Conservation (phyloP, 2,797 vertebrate genomes). For the Cossypha dichroa region DNA sequence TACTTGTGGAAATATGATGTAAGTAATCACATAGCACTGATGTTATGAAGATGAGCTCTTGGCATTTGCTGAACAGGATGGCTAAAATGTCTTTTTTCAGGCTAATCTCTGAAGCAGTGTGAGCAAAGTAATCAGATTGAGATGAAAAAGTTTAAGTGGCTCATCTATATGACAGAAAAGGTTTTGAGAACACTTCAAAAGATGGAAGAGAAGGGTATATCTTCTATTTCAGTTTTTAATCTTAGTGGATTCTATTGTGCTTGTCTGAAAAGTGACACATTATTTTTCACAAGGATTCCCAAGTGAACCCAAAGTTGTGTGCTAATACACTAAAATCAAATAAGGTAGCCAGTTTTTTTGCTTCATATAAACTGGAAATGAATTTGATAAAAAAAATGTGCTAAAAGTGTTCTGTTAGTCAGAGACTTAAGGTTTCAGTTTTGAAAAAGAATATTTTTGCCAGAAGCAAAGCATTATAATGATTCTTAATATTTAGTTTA, state of each 20-base stretch:
- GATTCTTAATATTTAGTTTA: background rate
- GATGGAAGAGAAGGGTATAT: background rate
- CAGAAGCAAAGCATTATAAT: background rate
- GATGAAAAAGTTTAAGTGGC: slow-evolving; percentile 41
- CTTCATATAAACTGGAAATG: background rate
- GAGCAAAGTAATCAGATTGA: slow-evolving; percentile 42
- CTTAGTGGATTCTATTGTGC: background rate
- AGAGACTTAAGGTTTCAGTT: background rate
- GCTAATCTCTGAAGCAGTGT: background rate
- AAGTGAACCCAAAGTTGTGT: background rate
- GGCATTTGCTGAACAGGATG: slow-evolving; percentile 13
- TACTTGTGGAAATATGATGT: background rate
- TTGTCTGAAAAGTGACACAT: background rate
- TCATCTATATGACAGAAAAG: slow-evolving; percentile 11
- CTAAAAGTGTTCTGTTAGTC: background rate
- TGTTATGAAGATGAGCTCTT: slow-evolving; percentile 16
- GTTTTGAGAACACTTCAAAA: slow-evolving; percentile 45
- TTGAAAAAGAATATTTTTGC: background rate
- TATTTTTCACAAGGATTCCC: slow-evolving; percentile 4
- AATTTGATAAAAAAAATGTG: background rate
- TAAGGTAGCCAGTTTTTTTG: background rate
- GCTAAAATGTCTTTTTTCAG: background rate
- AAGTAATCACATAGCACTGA: background rate
- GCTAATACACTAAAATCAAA: background rate
- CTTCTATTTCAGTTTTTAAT: slow-evolving; percentile 21